Evolutionary conservation across 2,113 vertebrate genomes (phyloP), one percentile per base, ranked within the genome.

Genomic region (Cyanistes caeruleus): DNA sequence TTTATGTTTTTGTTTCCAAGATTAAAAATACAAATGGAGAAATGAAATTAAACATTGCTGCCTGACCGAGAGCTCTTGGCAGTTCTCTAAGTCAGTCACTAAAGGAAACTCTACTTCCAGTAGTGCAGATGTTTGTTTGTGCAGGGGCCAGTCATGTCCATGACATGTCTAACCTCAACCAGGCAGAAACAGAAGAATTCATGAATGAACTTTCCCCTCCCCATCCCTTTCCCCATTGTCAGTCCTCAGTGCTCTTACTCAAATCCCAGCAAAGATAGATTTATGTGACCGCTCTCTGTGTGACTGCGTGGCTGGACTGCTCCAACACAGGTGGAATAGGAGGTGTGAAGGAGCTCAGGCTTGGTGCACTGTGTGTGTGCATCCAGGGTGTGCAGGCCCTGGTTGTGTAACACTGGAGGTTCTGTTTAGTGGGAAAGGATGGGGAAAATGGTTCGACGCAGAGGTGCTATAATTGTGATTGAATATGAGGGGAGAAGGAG

Each of bases 81-180:
- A 90, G 78, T 92, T 94, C 73, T 79, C 33, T 95, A 52, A 96
- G 88, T 93, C 63, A 63, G 56, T 93, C 4, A 2, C 81, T 91
- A 80, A 95, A 96, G 96, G 97, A 97, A 97, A 82, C 87, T 84
- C 33, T 23, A 20, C 96, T 97, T 97, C 96, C 96, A 97, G 87
- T 93, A 85, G 69, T 17, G 19, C 93, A 93, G 90, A 94, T 94
- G 89, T 96, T 91, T 93, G 75, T 92, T 91, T 94, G 83, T 84
- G 70, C 68, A 60, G 73, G 78, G 90, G 68, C 73, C 73, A 78
- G 90, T 87, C 63, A 72, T 93, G 82, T 93, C 92, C 46, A 5
- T 56, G 90, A 78, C 83, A 78, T 12, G 56, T 74, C 76, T 95
- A 78, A 97, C 93, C 92, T 95, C 96, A 96, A 20, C 17, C 33